Percentiles rank a stretch among this genome's conserved stretches.
Conservation (phyloP, 2,113 vertebrate species). For the Calyptommatus sinebrachiatus region DNA sequence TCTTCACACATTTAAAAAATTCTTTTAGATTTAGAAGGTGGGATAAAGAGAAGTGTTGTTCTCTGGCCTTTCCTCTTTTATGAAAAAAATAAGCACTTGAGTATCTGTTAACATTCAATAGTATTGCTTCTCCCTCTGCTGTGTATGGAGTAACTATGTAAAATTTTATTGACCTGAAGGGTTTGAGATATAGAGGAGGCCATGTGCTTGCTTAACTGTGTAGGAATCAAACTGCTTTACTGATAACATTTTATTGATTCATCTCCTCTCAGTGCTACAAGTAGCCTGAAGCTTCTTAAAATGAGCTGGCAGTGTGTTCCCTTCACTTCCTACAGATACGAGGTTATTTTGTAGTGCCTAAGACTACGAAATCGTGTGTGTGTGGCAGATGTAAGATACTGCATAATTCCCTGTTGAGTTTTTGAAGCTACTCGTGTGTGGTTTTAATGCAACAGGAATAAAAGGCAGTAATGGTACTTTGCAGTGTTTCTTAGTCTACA, state of each 20-base stretch:
- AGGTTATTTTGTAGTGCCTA: slow-evolving; percentile 37
- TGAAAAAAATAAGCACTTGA: slow-evolving; percentile 45
- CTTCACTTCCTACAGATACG: slow-evolving; percentile 10
- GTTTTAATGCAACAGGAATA: background rate
- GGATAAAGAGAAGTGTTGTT: background rate
- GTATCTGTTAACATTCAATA: slow-evolving; percentile 47
- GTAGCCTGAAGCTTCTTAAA: slow-evolving; percentile 51
- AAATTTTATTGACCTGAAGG: slow-evolving; percentile 61
- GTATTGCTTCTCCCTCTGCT: slow-evolving; percentile 40
- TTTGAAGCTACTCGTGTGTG: background rate
- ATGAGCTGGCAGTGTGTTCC: slow-evolving; percentile 33
- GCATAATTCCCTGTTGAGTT: slow-evolving; percentile 18
- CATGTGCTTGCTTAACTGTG: slow-evolving; percentile 58
- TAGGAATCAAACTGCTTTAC: slow-evolving; percentile 65
- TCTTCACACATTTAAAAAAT: background rate
- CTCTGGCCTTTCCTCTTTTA: background rate
- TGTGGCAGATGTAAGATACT: slow-evolving; percentile 22
- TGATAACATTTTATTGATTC: slow-evolving; percentile 66
- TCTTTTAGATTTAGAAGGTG: background rate
- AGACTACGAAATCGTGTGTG: slow-evolving; percentile 30
- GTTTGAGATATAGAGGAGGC: slow-evolving; percentile 58
- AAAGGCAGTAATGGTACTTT: too few species aligned
- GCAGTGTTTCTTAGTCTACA: background rate
- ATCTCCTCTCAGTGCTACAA: slow-evolving; percentile 52
- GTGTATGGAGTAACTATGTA: slow-evolving; percentile 57